Evolutionary conservation across 2,888 invertebrate species (phyloP).

Genomic region (Phrixothrix hirtus): DNA sequence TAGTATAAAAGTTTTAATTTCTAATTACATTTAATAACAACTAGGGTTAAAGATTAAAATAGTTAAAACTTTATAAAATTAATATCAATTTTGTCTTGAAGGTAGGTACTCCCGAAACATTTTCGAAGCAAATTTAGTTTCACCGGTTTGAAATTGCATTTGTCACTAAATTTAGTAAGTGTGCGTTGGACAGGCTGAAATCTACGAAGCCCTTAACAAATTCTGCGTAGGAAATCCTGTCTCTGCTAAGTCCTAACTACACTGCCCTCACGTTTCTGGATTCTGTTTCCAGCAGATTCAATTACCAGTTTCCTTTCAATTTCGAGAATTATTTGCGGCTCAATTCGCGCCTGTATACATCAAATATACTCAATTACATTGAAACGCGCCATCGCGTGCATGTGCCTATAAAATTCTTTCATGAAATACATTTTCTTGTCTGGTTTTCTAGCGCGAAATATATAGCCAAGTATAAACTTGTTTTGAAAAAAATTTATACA

Average conservation of each 20-base stretch:
- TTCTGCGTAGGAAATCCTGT: constrained; percentile 24
- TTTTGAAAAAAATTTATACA: no score
- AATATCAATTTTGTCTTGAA: no score
- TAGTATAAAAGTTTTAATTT: no score
- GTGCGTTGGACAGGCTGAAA: constrained; percentile 19
- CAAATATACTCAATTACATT: constrained; percentile 30
- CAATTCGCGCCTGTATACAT: constrained; percentile 33
- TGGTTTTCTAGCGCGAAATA: constrained; percentile 5
- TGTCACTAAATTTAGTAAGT: constrained; percentile 17
- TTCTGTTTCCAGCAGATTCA: constrained; percentile 38
- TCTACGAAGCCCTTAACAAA: constrained; percentile 17
- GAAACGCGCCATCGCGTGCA: constrained; percentile 23
- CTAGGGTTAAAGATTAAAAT: no score
- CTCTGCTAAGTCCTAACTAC: constrained; percentile 25
- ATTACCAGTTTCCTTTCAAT: constrained; percentile 39
- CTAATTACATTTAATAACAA: no score
- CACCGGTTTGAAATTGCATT: constrained; percentile 16
- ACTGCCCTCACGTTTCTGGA: constrained; percentile 35
- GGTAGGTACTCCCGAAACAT: no score
- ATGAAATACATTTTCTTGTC: constrained; percentile 7
- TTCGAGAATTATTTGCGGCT: constrained; percentile 36
- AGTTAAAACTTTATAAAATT: no score
- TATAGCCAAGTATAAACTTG: constrained; percentile 1
- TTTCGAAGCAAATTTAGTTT: no score
- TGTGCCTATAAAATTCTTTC: constrained; percentile 19